Percentiles rank a stretch among this genome's conserved stretches.
phyloP scores from a whole-genome alignment of 2,797 vertebrate species.

The Phalloptychus januarius region DNA sequence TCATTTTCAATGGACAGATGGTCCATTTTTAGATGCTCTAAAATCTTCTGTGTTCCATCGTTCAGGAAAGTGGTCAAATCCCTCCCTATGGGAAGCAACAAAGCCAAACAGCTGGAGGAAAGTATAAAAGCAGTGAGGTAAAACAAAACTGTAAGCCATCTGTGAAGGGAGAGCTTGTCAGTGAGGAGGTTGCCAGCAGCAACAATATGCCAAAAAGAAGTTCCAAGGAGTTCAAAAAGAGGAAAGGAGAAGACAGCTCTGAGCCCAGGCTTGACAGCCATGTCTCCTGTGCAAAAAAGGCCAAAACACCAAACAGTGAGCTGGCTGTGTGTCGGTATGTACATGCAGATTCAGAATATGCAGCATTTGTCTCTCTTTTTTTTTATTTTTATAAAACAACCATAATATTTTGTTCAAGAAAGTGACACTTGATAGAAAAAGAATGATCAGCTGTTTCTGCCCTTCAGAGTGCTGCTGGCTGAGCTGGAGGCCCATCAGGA shows the following conservation, averaged over 20 bases:
- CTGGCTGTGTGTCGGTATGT: conserved; percentile 87
- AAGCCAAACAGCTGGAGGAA: conserved; percentile 86
- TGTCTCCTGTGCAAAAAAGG: conserved; percentile 82
- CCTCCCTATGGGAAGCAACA: conserved; percentile 86
- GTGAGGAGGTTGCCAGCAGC: conserved; percentile 87
- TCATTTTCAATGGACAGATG: not conserved
- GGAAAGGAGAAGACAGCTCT: conserved; percentile 84
- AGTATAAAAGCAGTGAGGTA: conserved; percentile 84
- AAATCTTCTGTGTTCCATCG: conserved; percentile 38
- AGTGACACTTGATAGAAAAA: not conserved
- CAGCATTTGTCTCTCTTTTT: not conserved
- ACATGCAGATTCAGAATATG: not conserved
- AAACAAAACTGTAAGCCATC: conserved; percentile 86
- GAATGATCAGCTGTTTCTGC: conserved; percentile 46
- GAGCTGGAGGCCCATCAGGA: conserved; percentile 95
- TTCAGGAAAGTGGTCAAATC: conserved; percentile 89
- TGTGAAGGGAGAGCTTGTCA: conserved; percentile 78
- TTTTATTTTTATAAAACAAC: conserved; percentile 77
- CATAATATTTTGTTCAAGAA: not conserved
- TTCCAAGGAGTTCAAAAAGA: conserved; percentile 83
- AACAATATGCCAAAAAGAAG: conserved; percentile 84
- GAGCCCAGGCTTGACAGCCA: conserved; percentile 82
- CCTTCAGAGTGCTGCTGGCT: conserved; percentile 86
- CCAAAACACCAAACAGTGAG: conserved; percentile 82
- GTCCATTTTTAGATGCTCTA: conserved; percentile 5